A percentile compares a stretch with the other conserved stretches of the same genome.
Conservation (phyloP, 1,140 invertebrate genomes). For the Panonychus citri region DNA sequence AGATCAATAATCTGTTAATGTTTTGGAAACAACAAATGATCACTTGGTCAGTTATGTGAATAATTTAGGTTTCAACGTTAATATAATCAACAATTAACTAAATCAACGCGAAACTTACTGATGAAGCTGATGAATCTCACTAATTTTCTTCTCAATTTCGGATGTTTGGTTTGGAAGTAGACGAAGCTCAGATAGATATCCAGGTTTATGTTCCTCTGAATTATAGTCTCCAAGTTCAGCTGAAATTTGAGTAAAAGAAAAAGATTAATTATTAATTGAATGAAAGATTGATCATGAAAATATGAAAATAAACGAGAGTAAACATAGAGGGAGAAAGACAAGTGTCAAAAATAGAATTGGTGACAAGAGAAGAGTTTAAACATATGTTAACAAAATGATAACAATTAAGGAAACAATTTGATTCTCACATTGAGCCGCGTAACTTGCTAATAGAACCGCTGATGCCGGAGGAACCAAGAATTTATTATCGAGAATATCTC, state of each 20-base stretch:
- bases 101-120: too few relatives aligned
- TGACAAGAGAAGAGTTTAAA: not conserved
- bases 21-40: not conserved
- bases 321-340: not conserved
- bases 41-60: conserved; percentile 14
- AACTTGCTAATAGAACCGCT: conserved; percentile 63
- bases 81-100: too few relatives aligned
- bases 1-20: conserved; percentile 10
- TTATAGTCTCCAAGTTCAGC: conserved; percentile 86
- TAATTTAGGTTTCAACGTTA: not conserved
- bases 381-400: not conserved
- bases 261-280: not conserved
- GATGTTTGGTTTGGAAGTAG: conserved; percentile 61
- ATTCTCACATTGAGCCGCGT: conserved; percentile 46
- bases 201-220: conserved; percentile 56
- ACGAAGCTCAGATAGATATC: conserved; percentile 75
- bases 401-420: not conserved
- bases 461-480: conserved; percentile 68
- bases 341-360: not conserved
- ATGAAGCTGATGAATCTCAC: conserved; percentile 55
- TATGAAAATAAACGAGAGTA: not conserved
- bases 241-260: conserved; percentile 21
- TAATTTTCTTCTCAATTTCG: conserved; percentile 62
- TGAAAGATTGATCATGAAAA: not conserved
- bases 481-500: conserved; percentile 78